phyloP scores from a whole-genome alignment of 2,888 invertebrate species.

The Timema cristinae region DNA sequence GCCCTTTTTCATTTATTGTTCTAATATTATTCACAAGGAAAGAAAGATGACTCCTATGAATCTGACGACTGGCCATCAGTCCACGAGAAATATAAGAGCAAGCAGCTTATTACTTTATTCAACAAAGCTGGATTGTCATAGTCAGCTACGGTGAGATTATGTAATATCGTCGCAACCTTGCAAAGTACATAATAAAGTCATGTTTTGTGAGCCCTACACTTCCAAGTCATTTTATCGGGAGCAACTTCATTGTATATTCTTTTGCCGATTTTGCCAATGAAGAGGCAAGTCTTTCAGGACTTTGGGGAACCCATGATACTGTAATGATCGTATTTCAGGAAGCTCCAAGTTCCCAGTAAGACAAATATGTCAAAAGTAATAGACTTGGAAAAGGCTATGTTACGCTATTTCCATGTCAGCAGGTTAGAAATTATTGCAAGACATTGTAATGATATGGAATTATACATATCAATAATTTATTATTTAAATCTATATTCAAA shows the following conservation, averaged over 20 bases:
- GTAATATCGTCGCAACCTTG: background rate
- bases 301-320: background rate
- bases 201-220: background rate
- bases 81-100: slow-evolving; percentile 7
- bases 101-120: background rate
- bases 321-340: slow-evolving; percentile 1
- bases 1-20: background rate
- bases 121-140: background rate
- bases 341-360: slow-evolving; percentile 1
- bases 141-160: background rate
- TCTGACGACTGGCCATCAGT: background rate
- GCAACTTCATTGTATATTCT: background rate
- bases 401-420: background rate
- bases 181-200: background rate
- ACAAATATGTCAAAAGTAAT: background rate
- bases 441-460: no score
- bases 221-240: background rate
- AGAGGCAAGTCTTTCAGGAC: background rate
- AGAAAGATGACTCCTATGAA: background rate
- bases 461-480: no score
- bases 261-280: background rate
- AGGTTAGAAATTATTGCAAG: background rate
- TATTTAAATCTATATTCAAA: no score
- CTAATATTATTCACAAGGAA: background rate
- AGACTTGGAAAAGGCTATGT: background rate